Base-by-base conservation (phyloP, 2,888 invertebrate genomes). In the Drosophila pseudotakahashii region DNA sequence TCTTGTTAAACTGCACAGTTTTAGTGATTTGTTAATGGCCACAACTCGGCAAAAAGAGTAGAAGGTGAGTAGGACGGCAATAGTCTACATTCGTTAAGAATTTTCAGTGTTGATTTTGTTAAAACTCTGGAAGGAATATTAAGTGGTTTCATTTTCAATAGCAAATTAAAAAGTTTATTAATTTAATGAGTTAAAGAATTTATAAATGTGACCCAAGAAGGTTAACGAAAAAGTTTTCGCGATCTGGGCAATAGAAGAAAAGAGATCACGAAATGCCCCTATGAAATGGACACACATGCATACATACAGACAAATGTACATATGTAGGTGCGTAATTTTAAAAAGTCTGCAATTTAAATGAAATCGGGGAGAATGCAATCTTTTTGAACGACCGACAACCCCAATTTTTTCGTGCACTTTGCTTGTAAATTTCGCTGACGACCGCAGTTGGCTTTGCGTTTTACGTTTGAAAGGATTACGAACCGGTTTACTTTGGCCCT, bases 391-490 rank as follows among this genome's bases (percentile, higher is more conserved):
- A 45, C 34, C 32, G 47, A 52, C 66, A 63, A 66, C 66, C 66
- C 64, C 66, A 59, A 59, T 63, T 63, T 34, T 26, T 23, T 19
- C 10, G 7, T 42, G 19, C 60, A 48, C 47, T 47, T 63, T 36
- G 19, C 16, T 16, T 26, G 47, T 16, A 39, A 63, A 53, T 53
- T 70, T 53, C 54, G 60, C 59, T 53, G 62, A 50, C 69, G 66
- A 67, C 73, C 72, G 74, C 77, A 78, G 69, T 80, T 54, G 58
- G 58, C 64, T 67, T 66, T 66, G 67, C 62, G 62, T 67, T 68
- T 79, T 39, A 64, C 74, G 69, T 75, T 74, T 74, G 78, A 84
- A 84, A 84, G 81, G 81, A 82, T 82, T 82, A 82, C 36, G 68
- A 84, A 84, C 81, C 82, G 81, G 81, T 81, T 83, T 73, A 51